These are phyloP conservation scores for Cranoglanis bouderius DNA, from an alignment of 2,113 vertebrate genomes.

Conservation along the genomic window DNA sequence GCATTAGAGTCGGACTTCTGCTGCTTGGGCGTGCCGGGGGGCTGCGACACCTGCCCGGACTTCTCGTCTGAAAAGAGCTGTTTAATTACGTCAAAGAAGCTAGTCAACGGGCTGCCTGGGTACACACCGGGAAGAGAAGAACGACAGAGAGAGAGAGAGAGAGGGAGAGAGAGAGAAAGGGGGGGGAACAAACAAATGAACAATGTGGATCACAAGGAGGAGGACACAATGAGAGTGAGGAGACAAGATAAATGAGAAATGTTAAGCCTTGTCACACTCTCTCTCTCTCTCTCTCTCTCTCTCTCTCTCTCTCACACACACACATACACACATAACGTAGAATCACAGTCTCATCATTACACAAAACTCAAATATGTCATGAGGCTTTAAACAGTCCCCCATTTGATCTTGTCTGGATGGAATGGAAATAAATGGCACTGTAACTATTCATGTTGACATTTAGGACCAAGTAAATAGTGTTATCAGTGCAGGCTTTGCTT, in stretches of 20 bases:
- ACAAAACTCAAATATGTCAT: background rate
- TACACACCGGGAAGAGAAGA: conserved; percentile 77
- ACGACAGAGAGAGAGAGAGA: conserved; percentile 69
- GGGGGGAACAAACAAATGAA: conserved; percentile 84
- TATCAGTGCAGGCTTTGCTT: background rate
- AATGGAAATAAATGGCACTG: conserved; percentile 33
- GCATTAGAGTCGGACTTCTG: conserved; percentile 85
- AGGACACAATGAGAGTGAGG: conserved; percentile 66
- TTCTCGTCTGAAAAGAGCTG: conserved; percentile 99
- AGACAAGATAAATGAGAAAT: conserved; percentile 69
- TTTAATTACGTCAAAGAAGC: conserved; percentile 99
- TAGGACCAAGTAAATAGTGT: too few species aligned
- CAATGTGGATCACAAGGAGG: conserved; percentile 79
- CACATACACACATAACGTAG: background rate
- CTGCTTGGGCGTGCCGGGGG: conserved; percentile 88
- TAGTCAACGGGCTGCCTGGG: conserved; percentile 95
- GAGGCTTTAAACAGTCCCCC: conserved; percentile 23
- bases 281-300: background rate
- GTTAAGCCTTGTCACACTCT: background rate
- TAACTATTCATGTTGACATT: background rate
- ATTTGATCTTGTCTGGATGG: conserved; percentile 45
- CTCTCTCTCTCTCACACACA: background rate
- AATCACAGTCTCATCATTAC: background rate
- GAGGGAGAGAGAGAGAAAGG: conserved; percentile 20
- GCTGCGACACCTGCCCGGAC: conserved; percentile 88